Percentiles rank a stretch among this genome's conserved stretches.
phyloP scores from a whole-genome alignment of 2,888 invertebrate species.

The Lepidocyrtoides sp. region DNA sequence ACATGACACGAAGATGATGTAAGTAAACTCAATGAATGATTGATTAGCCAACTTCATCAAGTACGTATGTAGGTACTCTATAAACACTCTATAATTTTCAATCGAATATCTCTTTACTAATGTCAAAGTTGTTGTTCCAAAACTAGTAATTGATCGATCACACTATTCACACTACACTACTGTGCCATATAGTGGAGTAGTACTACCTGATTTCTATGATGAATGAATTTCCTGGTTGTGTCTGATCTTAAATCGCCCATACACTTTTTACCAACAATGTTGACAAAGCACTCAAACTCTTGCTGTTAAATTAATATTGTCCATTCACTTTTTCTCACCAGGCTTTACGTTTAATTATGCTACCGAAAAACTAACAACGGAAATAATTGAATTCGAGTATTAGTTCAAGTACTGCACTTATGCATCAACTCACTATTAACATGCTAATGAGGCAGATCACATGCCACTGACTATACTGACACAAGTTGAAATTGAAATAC shows the following conservation, averaged over 20 bases:
- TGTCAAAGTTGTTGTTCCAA: too few relatives aligned
- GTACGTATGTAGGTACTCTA: too few relatives aligned
- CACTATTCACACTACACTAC: too few relatives aligned
- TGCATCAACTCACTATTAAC: neutral
- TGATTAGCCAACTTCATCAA: too few relatives aligned
- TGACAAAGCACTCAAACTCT: neutral
- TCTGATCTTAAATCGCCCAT: neutral
- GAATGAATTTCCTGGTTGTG: conserved; percentile 16
- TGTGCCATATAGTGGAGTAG: too few relatives aligned
- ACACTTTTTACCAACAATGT: neutral
- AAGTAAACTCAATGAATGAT: too few relatives aligned
- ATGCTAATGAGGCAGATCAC: conserved; percentile 25
- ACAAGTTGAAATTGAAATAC: neutral
- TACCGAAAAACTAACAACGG: neutral
- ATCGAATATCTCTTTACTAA: too few relatives aligned
- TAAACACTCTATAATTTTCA: too few relatives aligned
- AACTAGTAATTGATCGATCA: too few relatives aligned
- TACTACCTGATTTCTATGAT: too few relatives aligned
- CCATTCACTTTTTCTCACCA: conserved; percentile 7
- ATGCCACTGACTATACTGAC: neutral
- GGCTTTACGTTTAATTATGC: neutral
- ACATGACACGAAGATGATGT: too few relatives aligned
- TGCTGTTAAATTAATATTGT: neutral
- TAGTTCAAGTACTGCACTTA: conserved; percentile 8
- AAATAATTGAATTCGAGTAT: neutral